Percentiles rank a stretch among this genome's conserved stretches.
These are phyloP conservation scores for Tineola bisselliella DNA, from an alignment of 2,888 invertebrate species.

Conservation along the genomic window DNA sequence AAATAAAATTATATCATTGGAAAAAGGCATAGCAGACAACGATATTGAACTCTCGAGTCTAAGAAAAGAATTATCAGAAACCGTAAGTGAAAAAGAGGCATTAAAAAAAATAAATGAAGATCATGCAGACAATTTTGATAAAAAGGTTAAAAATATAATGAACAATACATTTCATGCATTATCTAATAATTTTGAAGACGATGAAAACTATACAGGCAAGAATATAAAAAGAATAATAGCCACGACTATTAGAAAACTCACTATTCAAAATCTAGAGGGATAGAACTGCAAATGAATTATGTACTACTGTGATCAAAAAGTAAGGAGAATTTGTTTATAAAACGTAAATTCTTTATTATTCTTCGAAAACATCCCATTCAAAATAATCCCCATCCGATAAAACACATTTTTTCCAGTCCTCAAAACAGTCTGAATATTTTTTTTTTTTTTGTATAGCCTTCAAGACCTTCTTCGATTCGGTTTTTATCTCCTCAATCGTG, in stretches of 20 bases:
- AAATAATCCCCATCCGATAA: no score
- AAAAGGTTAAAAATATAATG: constrained; percentile 40
- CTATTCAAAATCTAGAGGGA: constrained; percentile 27
- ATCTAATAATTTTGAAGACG: constrained; percentile 36
- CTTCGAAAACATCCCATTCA: no score
- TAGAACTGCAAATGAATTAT: background rate
- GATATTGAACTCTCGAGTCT: constrained; percentile 27
- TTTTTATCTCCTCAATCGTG: no score
- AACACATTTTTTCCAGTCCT: no score
- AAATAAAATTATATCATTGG: constrained; percentile 23
- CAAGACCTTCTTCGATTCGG: no score
- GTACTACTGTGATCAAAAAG: background rate
- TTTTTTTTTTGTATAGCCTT: no score
- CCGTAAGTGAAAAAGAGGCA: constrained; percentile 16
- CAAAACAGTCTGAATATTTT: no score
- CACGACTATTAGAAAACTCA: constrained; percentile 44
- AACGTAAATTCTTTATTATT: no score
- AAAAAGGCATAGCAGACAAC: constrained; percentile 27
- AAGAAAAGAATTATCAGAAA: constrained; percentile 22
- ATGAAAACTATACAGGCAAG: constrained; percentile 36
- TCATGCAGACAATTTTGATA: constrained; percentile 23
- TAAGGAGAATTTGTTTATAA: background rate
- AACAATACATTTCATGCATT: constrained; percentile 49
- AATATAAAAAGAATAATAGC: constrained; percentile 39
- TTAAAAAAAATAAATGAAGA: constrained; percentile 11